Conservation (phyloP, 2,113 vertebrate species). For the Nothobranchius furzeri region DNA sequence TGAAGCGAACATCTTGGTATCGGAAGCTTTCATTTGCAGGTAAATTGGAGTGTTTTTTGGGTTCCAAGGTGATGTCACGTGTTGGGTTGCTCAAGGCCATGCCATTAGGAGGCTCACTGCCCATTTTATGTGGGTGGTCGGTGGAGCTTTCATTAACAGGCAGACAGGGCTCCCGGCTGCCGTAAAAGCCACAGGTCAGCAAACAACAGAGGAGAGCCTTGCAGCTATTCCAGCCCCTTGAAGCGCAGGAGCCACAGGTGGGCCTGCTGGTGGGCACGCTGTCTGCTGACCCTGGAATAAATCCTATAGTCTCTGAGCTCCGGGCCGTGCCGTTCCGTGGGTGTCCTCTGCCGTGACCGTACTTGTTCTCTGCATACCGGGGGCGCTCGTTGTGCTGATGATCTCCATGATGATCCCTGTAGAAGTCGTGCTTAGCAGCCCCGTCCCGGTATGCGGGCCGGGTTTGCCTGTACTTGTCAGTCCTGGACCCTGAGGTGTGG, state of each 20-base stretch:
- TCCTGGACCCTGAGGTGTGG: conserved; percentile 63
- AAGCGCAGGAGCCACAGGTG: conserved; percentile 83
- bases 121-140: conserved; percentile 74
- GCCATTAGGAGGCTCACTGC: conserved; percentile 79
- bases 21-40: conserved; percentile 87
- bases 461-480: conserved; percentile 73
- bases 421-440: conserved; percentile 78
- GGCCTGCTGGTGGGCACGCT: conserved; percentile 63
- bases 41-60: conserved; percentile 71
- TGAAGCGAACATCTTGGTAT: conserved; percentile 91
- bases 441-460: conserved; percentile 67
- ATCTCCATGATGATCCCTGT: conserved; percentile 64
- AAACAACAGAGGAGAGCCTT: conserved; percentile 77
- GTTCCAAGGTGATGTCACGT: conserved; percentile 69
- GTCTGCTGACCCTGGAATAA: conserved; percentile 88
- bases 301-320: conserved; percentile 86
- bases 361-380: conserved; percentile 65
- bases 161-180: conserved; percentile 79
- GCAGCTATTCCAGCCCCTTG: conserved; percentile 81
- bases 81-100: conserved; percentile 78
- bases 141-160: conserved; percentile 85
- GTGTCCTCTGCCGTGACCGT: conserved; percentile 70
- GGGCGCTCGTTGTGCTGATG: conserved; percentile 59
- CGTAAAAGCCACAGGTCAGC: conserved; percentile 87
- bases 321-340: conserved; percentile 76